Evolutionary conservation across 2,888 invertebrate genomes (phyloP), one percentile per base, ranked within the genome.

Genomic region (Disparrhopalites patrizii): DNA sequence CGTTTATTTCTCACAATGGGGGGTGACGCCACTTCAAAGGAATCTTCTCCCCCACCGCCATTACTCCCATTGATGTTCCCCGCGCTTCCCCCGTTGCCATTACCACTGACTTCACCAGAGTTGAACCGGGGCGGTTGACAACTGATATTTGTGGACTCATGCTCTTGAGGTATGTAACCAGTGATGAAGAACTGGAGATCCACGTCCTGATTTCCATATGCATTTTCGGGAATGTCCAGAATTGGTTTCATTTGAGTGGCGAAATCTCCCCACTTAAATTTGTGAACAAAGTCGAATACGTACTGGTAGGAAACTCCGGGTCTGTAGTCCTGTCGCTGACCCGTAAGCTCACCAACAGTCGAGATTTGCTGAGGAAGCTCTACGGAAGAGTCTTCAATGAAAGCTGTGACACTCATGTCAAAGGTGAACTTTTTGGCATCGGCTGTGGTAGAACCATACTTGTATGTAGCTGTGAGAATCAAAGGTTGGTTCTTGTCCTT

Each of bases 151-250:
- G 36, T 13, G 23, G 54, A 65, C 13, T 63, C 51, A 0, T 68
- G 64, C 0, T 70, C 71, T 25, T 58, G 62, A 2, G 73, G 71
- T 36, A 71, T 67, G 61, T 68, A 73, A 18, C 70, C 71, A n/a
- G 66, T 58, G 15, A 73, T 71, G 10, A 67, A 65, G 43, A 73
- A 73, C 56, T 68, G 65, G 1, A 73, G 18, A 10, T 63, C 64
- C 3, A 57, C 40, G 28, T 64, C 64, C 33, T 47, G 64, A 33
- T 40, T 56, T n/a, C 52, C 62, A 20, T 31, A 60, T 13, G 7
- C 8, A 20, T 4, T n/a, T n/a, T 28, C 33, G 1, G 52, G 25
- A n/a, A n/a, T n/a, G 25, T 51, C 52, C 20, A 57, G 13, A 31
- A 56, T 20, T 0, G 43, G 33, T 18, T 15, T 56, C 20, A 56